Evolutionary conservation across 2,797 vertebrate genomes (phyloP).

Genomic region (Molothrus aeneus): DNA sequence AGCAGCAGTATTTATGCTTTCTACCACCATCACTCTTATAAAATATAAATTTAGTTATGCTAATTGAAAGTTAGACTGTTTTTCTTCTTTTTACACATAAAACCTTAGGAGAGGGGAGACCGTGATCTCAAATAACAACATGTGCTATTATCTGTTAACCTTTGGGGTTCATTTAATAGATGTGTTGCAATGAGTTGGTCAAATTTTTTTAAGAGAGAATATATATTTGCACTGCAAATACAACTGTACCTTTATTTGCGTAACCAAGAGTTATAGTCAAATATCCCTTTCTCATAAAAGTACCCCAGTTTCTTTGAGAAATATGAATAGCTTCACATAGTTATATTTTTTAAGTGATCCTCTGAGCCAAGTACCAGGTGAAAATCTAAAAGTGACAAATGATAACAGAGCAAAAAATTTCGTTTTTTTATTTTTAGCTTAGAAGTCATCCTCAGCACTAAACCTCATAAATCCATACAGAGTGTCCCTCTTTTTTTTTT

Average conservation of each 20-base stretch:
- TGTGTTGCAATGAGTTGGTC: not conserved
- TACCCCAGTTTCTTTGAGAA: not conserved
- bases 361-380: not conserved
- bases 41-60: not conserved
- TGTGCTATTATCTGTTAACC: not conserved
- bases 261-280: not conserved
- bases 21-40: not conserved
- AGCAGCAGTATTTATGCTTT: not conserved
- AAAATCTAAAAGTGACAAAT: not conserved
- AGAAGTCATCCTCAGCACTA: not conserved
- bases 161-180: not conserved
- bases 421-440: not conserved
- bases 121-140: not conserved
- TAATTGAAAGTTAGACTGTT: not conserved
- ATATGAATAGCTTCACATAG: not conserved
- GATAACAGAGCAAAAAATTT: not conserved
- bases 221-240: not conserved
- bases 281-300: not conserved
- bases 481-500: not conserved
- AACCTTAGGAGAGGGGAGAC: not conserved
- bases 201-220: not conserved
- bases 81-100: not conserved
- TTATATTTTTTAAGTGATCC: not conserved
- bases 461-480: not conserved
- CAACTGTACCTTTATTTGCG: not conserved